Evolutionary conservation across 1,140 invertebrate genomes (phyloP).

Genomic region (Schlechtendalia chinensis): DNA sequence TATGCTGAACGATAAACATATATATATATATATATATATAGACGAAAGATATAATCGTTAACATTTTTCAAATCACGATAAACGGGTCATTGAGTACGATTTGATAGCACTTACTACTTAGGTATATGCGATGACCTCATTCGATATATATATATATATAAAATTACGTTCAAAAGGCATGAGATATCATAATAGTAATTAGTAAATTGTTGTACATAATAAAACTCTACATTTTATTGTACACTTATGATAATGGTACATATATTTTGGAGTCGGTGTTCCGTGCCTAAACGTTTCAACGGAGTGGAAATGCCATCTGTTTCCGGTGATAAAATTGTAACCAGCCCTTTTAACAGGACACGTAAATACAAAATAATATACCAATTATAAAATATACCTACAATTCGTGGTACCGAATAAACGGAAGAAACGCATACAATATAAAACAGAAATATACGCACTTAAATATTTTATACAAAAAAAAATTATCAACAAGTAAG

Average conservation of each 20-base stretch:
- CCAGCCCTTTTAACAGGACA: neutral
- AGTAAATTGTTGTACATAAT: neutral
- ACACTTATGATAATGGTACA: neutral
- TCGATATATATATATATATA: neutral
- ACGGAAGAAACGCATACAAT: too few species aligned
- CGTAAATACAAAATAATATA: neutral
- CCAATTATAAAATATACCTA: neutral
- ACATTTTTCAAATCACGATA: neutral
- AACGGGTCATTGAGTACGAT: neutral
- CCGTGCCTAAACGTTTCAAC: neutral
- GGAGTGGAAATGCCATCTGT: neutral
- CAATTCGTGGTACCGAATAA: neutral
- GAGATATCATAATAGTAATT: neutral
- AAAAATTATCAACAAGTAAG: too few species aligned
- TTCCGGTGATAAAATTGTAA: constrained; percentile 15
- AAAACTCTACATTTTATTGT: neutral
- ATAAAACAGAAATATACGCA: too few species aligned
- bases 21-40: too few species aligned
- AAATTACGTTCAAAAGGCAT: neutral
- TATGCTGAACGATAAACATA: too few species aligned
- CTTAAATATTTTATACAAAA: too few species aligned
- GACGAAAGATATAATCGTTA: too few species aligned
- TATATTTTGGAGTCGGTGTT: neutral
- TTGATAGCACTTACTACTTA: neutral
- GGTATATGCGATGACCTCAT: neutral